Conservation (phyloP, 2,113 vertebrate species). For the Anarrhichthys ocellatus region DNA sequence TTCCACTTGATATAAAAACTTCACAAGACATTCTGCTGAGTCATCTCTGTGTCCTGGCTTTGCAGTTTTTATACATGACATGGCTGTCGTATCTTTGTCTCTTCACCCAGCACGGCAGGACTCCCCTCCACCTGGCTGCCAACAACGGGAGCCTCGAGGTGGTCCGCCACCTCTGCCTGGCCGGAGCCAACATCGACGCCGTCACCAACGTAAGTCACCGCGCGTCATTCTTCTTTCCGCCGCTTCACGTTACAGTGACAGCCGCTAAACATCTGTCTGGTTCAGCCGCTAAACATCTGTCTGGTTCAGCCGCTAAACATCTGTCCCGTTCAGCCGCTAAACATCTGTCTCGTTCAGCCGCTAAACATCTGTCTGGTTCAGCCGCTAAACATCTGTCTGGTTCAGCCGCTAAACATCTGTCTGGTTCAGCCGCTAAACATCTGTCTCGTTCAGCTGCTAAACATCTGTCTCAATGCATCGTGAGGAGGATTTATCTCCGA, state of each 20-base stretch:
- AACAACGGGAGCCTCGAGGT: slow-evolving; percentile 94
- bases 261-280: background rate
- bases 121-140: slow-evolving; percentile 93
- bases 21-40: background rate
- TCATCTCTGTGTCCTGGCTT: background rate
- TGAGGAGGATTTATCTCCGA: too few species aligned
- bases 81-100: background rate
- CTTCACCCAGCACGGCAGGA: slow-evolving; percentile 88
- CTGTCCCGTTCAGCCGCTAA: too few species aligned
- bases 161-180: slow-evolving; percentile 93
- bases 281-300: too few species aligned
- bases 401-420: too few species aligned
- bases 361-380: too few species aligned
- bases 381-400: too few species aligned
- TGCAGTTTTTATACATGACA: background rate
- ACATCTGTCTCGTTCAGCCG: too few species aligned
- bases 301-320: too few species aligned
- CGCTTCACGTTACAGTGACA: background rate
- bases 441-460: too few species aligned
- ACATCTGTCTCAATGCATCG: background rate
- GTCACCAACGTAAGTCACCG: slow-evolving; percentile 88
- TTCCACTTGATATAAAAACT: too few species aligned
- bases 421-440: too few species aligned
- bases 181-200: slow-evolving; percentile 91
- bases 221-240: background rate